Percentiles rank a stretch among this genome's conserved stretches.
Conservation (phyloP, 2,888 invertebrate species). For the Caenorhabditis becei region DNA sequence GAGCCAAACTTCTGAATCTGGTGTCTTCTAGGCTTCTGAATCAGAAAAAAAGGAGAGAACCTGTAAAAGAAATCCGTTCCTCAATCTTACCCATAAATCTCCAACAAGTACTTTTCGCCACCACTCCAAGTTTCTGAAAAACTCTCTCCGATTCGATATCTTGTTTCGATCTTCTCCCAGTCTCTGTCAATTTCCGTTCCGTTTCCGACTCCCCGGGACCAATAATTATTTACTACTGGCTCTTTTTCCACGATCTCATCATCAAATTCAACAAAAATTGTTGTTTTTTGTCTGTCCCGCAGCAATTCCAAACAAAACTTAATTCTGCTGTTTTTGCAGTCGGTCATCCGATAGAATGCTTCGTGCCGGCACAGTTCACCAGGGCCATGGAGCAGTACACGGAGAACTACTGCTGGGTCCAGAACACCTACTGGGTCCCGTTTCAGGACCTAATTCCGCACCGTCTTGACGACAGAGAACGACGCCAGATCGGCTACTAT, state of each 20-base stretch:
- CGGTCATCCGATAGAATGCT: constrained; percentile 84
- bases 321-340: constrained; percentile 69
- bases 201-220: background rate
- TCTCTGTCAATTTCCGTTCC: constrained; percentile 9
- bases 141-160: background rate
- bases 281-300: background rate
- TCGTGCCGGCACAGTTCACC: constrained; percentile 84
- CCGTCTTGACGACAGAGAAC: constrained; percentile 81
- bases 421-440: constrained; percentile 81
- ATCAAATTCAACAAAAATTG: constrained; percentile 16
- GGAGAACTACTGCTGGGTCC: constrained; percentile 84
- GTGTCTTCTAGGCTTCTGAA: too few relatives aligned
- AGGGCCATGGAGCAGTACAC: constrained; percentile 84
- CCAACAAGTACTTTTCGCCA: background rate
- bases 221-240: constrained; percentile 14
- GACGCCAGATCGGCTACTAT: constrained; percentile 81
- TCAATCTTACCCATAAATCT: constrained; percentile 3
- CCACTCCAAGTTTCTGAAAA: background rate
- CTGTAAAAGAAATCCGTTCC: too few relatives aligned
- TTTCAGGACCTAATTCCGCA: constrained; percentile 82
- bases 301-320: constrained; percentile 3
- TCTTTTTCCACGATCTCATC: background rate
- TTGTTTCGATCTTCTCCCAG: background rate
- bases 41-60: too few relatives aligned
- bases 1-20: too few relatives aligned